Percentiles rank a stretch among this genome's conserved stretches.
phyloP scores from a whole-genome alignment of 2,888 invertebrate species.

The Tenthredo scrophulariae region DNA sequence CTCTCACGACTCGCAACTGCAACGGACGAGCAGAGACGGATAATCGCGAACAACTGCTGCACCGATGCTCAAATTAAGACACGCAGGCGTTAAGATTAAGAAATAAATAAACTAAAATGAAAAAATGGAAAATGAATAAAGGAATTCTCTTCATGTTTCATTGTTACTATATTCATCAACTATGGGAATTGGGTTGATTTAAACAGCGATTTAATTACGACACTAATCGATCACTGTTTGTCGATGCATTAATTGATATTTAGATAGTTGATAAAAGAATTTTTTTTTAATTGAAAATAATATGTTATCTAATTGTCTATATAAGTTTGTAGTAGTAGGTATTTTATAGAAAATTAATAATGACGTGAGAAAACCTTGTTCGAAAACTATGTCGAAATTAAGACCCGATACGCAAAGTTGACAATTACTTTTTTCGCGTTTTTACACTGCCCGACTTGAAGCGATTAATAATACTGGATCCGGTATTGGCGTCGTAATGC shows the following conservation, averaged over 20 bases:
- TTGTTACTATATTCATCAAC: background rate
- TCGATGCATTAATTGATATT: background rate
- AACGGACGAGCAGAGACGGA: slow-evolving; percentile 2
- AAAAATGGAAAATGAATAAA: background rate
- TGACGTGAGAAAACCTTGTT: too few species aligned
- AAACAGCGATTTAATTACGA: background rate
- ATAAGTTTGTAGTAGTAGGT: too few species aligned
- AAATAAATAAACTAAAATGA: background rate
- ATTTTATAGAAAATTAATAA: too few species aligned
- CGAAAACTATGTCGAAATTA: too few species aligned
- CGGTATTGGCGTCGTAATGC: background rate
- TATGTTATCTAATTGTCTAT: too few species aligned
- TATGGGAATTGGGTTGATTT: background rate
- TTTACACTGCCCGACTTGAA: too few species aligned
- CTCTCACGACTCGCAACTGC: slow-evolving; percentile 1
- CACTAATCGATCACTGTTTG: background rate
- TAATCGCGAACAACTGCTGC: slow-evolving; percentile 12
- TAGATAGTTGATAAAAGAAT: background rate
- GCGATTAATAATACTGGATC: background rate
- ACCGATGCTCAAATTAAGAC: background rate
- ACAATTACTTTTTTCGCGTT: too few species aligned
- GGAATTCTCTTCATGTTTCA: background rate
- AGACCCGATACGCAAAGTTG: too few species aligned
- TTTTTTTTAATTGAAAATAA: too few species aligned
- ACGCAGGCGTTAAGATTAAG: background rate